These are phyloP conservation scores for Protobothrops flavoviridis DNA, from an alignment of 2,113 vertebrate species.

Conservation along the genomic window DNA sequence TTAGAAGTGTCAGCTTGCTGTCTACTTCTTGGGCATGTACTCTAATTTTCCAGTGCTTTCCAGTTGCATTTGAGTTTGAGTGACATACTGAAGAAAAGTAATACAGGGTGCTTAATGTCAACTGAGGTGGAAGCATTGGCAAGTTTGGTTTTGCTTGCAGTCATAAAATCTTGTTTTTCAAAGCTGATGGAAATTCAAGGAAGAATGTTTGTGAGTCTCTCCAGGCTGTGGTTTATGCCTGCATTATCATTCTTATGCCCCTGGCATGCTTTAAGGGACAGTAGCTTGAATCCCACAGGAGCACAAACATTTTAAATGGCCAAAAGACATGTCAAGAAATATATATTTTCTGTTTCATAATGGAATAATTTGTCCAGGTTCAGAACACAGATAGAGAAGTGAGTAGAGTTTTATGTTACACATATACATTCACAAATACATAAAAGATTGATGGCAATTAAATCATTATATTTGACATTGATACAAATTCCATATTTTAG, in stretches of 20 bases:
- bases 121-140: not conserved
- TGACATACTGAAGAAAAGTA: not conserved
- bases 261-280: constrained; percentile 55
- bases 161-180: constrained; percentile 17
- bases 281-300: constrained; percentile 39
- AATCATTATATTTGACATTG: not conserved
- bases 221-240: constrained; percentile 34
- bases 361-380: constrained; percentile 30
- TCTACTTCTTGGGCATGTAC: not conserved
- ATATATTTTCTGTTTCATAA: constrained; percentile 31
- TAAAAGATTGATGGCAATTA: not conserved
- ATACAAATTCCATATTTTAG: not conserved
- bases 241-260: constrained; percentile 45
- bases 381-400: constrained; percentile 3
- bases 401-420: not conserved
- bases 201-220: constrained; percentile 28
- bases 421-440: not conserved
- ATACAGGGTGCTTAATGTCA: not conserved
- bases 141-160: not conserved
- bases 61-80: not conserved
- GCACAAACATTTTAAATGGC: constrained; percentile 38
- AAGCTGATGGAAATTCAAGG: constrained; percentile 41
- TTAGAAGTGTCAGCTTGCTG: not conserved
- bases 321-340: constrained; percentile 45
- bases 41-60: not conserved